A percentile compares a stretch with the other conserved stretches of the same genome.
Evolutionary conservation across 2,888 invertebrate genomes (phyloP).

Genomic region (Standfussiana lucernea): DNA sequence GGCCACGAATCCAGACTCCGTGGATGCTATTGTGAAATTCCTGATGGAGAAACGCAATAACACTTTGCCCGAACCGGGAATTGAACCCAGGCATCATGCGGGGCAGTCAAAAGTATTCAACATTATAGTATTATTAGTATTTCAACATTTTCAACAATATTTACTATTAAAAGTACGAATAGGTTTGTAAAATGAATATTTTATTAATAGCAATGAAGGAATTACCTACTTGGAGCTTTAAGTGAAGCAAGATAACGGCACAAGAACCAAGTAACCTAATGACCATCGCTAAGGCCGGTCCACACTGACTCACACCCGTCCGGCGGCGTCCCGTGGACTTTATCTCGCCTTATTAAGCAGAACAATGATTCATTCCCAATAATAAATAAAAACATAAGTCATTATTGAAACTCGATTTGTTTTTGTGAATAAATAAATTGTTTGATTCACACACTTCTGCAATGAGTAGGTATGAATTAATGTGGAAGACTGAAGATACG

Average conservation of each 20-base stretch:
- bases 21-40: too few relatives aligned
- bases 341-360: constrained; percentile 36
- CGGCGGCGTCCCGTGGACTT: constrained; percentile 8
- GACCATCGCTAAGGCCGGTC: neutral
- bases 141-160: neutral
- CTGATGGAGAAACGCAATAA: too few relatives aligned
- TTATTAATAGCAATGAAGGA: neutral
- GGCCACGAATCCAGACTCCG: too few relatives aligned
- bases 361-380: constrained; percentile 45
- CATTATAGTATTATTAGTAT: too few relatives aligned
- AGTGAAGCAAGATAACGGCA: neutral
- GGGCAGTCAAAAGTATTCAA: too few relatives aligned
- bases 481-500: neutral
- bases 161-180: neutral
- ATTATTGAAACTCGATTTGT: constrained; percentile 39
- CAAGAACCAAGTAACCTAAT: neutral
- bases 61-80: too few relatives aligned
- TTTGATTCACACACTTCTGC: constrained; percentile 5
- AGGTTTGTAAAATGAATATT: neutral
- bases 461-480: neutral
- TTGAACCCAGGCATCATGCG: too few relatives aligned
- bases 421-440: constrained; percentile 24
- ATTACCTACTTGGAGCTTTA: neutral
- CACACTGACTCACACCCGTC: constrained; percentile 41
- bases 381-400: constrained; percentile 39